These are phyloP conservation scores for Willowsia nigromaculata DNA, from an alignment of 2,888 invertebrate species.

Conservation along the genomic window DNA sequence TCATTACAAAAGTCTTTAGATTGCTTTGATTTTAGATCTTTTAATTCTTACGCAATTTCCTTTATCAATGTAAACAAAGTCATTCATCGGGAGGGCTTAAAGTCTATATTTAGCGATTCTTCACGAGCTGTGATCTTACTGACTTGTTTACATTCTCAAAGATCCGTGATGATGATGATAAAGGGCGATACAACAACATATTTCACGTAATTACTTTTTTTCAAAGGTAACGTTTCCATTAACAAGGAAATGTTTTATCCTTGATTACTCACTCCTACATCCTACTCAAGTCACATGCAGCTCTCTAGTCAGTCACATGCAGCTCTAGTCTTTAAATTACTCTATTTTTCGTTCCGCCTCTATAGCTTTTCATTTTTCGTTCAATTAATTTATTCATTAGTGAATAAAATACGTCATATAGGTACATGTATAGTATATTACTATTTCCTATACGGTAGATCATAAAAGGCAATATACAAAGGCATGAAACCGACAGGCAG, in stretches of 20 bases:
- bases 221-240: neutral
- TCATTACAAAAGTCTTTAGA: too few relatives aligned
- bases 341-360: neutral
- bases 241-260: neutral
- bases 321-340: neutral
- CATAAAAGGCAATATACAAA: too few relatives aligned
- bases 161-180: neutral
- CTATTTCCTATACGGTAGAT: too few relatives aligned
- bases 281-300: too few relatives aligned
- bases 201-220: neutral
- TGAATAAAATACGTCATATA: neutral
- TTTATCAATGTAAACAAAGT: too few relatives aligned
- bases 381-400: constrained; percentile 25
- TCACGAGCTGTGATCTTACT: neutral
- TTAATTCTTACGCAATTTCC: too few relatives aligned
- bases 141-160: neutral
- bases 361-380: neutral
- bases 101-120: too few relatives aligned
- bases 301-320: too few relatives aligned
- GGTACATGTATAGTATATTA: neutral
- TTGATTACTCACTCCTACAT: neutral
- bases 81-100: neutral
- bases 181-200: neutral
- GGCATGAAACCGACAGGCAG: neutral
- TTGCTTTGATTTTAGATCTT: too few relatives aligned